Evolutionary conservation across 2,888 invertebrate species (phyloP).

Genomic region (Urechis unicinctus): DNA sequence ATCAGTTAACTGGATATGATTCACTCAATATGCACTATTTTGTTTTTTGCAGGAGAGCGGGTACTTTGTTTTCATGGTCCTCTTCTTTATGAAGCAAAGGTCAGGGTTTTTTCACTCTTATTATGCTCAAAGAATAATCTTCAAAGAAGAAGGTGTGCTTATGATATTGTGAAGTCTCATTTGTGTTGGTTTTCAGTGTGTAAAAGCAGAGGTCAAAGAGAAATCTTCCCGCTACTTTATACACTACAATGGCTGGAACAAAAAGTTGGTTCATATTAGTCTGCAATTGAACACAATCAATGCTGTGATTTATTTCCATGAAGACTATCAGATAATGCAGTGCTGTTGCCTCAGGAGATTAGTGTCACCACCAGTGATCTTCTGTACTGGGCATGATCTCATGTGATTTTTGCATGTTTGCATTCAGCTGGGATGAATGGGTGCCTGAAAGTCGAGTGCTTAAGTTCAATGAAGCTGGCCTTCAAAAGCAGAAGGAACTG

Average conservation of each 20-base stretch:
- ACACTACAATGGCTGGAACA: conserved; percentile 97
- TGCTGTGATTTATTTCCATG: too few species aligned
- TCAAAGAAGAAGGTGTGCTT: background rate
- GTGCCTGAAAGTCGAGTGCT: conserved; percentile 84
- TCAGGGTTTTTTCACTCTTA: too few species aligned
- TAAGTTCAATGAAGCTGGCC: conserved; percentile 82
- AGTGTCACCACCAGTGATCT: too few species aligned
- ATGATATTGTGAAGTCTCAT: background rate
- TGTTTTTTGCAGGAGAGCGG: conserved; percentile 50
- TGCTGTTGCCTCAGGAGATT: too few species aligned
- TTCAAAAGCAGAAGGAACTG: conserved; percentile 80
- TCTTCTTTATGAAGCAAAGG: conserved; percentile 79
- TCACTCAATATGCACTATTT: conserved; percentile 2
- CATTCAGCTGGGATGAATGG: conserved; percentile 58
- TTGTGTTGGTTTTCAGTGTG: conserved; percentile 56
- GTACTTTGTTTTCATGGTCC: conserved; percentile 95
- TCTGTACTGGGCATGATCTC: too few species aligned
- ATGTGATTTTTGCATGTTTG: background rate
- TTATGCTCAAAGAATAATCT: too few species aligned
- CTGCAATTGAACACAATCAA: too few species aligned
- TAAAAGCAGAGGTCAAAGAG: conserved; percentile 72
- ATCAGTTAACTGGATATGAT: background rate
- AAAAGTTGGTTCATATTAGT: conserved; percentile 71
- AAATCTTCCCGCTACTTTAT: conserved; percentile 85
- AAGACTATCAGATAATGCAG: too few species aligned